Percentiles rank a stretch among this genome's conserved stretches.
phyloP scores from a whole-genome alignment of 2,888 invertebrate genomes.

The Stenolophus ochropezus region DNA sequence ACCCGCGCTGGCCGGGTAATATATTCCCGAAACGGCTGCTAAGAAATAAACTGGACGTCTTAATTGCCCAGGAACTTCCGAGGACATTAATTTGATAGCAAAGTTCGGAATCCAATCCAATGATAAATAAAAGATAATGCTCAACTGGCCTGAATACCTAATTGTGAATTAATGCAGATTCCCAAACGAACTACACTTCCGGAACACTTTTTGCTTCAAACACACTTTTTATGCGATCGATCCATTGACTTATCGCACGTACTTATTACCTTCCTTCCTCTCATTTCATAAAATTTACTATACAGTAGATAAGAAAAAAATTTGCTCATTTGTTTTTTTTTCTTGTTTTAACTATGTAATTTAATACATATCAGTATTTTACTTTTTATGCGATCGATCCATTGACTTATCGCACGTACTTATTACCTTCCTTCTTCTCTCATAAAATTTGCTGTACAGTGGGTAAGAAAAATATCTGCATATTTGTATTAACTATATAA shows the following conservation, averaged over 20 bases:
- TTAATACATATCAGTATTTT: too few relatives aligned
- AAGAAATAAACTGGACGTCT: conserved; percentile 49
- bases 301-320: too few relatives aligned
- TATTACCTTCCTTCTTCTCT: too few relatives aligned
- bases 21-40: conserved; percentile 42
- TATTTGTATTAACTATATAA: too few relatives aligned
- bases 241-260: neutral
- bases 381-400: conserved; percentile 4
- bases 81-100: conserved; percentile 44
- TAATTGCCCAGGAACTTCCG: conserved; percentile 45
- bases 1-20: conserved; percentile 31
- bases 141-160: conserved; percentile 42
- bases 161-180: conserved; percentile 48
- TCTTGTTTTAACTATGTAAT: too few relatives aligned
- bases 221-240: conserved; percentile 8
- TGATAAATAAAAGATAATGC: conserved; percentile 49
- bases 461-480: too few relatives aligned
- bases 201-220: neutral
- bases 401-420: neutral
- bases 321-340: too few relatives aligned
- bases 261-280: too few relatives aligned
- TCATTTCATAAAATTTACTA: too few relatives aligned
- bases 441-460: too few relatives aligned
- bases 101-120: conserved; percentile 49
- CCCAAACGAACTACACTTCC: conserved; percentile 28